Base-by-base conservation (phyloP, 2,888 invertebrate genomes). In the Acronicta aceris region DNA sequence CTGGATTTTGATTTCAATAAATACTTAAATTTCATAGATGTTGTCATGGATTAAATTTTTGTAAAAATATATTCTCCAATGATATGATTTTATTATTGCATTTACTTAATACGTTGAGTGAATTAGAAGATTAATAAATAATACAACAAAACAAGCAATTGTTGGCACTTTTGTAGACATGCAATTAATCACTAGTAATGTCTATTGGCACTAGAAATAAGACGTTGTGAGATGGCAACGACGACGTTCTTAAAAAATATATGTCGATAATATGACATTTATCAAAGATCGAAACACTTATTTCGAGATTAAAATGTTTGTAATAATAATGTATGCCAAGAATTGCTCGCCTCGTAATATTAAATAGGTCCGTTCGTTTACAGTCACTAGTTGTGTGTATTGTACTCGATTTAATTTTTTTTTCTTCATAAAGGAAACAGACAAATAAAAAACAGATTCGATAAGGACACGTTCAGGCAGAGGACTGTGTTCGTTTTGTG, bases 41-140 rank as follows among this genome's bases (percentile, higher is more conserved):
- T 65, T 81, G 81, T 81, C 80, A 81, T 81, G 81, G 80, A 74
- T 74, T 45, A 9, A 12, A 53, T 56, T 55, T 56, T 64, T 74
- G 64, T 66, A 66, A 79, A 70, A 78, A 66, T 73, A 67, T 78
- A 71, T 69, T 71, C 21, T 63, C 69, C 54, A 67, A 70, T 76
- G 71, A 78, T 79, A 80, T 80, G 81, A 79, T 72, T 71, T 59
- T 12, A 70, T 81, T 79, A 80, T 77, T 80, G 79, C 76, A 64
- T 68, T 59, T 53, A 59, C 52, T 49, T 65, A 63, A 60, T 58
- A 59, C 48, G 58, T 55, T 63, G 38, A 41, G 25, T 65, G 49
- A 49, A 56, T 7, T 41, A 59, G 15, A 46, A 41, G 36, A 70
- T 55, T 57, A 40, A 40, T 25, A 59, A 54, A 49, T 30, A 63